Conservation (phyloP, 2,888 invertebrate genomes). For the Nomada lathburiana region DNA sequence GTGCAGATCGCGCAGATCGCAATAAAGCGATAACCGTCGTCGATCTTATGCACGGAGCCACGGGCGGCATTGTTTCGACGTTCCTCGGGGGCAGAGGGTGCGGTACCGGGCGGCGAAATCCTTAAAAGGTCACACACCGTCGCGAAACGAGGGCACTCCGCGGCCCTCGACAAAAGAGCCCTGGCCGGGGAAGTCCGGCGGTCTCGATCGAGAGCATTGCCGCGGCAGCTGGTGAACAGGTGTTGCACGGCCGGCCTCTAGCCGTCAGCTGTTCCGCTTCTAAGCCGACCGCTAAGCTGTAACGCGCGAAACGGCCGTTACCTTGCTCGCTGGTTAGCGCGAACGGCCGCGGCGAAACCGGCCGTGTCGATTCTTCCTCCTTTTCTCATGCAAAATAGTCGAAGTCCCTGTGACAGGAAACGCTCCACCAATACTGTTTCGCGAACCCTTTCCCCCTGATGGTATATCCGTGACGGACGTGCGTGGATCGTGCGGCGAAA, state of each 20-base stretch:
- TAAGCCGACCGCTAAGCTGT: constrained; percentile 64
- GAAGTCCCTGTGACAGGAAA: constrained; percentile 9
- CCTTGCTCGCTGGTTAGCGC: constrained; percentile 44
- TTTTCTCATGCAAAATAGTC: constrained; percentile 41
- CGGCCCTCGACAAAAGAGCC: constrained; percentile 39
- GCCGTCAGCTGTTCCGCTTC: constrained; percentile 80
- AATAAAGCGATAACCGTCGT: constrained; percentile 60
- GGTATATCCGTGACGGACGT: neutral
- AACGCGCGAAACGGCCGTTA: constrained; percentile 65
- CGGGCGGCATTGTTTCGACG: constrained; percentile 59
- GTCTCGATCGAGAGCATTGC: constrained; percentile 73
- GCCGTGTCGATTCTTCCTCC: constrained; percentile 36
- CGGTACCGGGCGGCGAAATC: constrained; percentile 65
- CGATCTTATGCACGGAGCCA: constrained; percentile 22
- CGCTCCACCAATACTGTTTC: neutral
- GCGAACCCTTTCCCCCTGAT: neutral
- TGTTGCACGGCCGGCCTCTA: constrained; percentile 72
- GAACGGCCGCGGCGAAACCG: constrained; percentile 37
- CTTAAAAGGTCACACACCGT: constrained; percentile 27
- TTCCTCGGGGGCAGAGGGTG: constrained; percentile 55
- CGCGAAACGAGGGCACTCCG: constrained; percentile 26
- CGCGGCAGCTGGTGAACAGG: constrained; percentile 82
- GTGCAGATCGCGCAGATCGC: constrained; percentile 40
- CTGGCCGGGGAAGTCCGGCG: constrained; percentile 29
- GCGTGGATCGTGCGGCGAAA: neutral